Evolutionary conservation across 2,888 invertebrate genomes (phyloP), one percentile per base, ranked within the genome.

Genomic region (Pheosia tremula): DNA sequence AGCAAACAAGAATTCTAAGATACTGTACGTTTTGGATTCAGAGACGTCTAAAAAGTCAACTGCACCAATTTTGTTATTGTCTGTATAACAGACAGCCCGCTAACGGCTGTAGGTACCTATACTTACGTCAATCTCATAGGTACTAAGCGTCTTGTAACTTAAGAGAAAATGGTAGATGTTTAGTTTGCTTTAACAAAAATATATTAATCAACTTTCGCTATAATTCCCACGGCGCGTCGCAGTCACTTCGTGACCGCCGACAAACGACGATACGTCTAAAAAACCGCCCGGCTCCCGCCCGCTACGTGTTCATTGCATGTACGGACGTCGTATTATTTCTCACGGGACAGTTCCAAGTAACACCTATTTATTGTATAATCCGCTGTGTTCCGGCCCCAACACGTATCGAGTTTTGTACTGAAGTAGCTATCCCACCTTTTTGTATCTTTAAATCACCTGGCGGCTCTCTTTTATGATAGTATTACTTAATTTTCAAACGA

Each of bases 211-310:
- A 64, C 69, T 67, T 71, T 64, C 62, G 67, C 71, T 74, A 69
- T 66, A 60, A 72, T 74, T 72, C 73, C 70, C 71, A 79, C 68
- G 79, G 66, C 67, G 68, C 56, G 68, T 61, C 59, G 58, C 55
- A 65, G 61, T 57, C 63, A 63, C 69, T 63, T 67, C 80, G 80
- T 80, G 80, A 75, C 80, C 77, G 65, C 81, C 81, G 80, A 81
- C 81, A 80, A 80, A 80, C 79, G 66, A 56, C 55, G 58, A 63
- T 60, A 57, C 62, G 58, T 54, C 67, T 59, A 69, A 72, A 73
- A 69, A 74, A 66, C 73, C 62, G 57, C 56, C 68, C 68, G 68
- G 67, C 69, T 71, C 68, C 74, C 71, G 72, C 72, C 63, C 60
- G 62, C 64, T 59, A 64, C 76, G 76, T 76, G 82, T 76, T 81